Conservation (phyloP, 2,888 invertebrate genomes). For the Hecatera dysodea region DNA sequence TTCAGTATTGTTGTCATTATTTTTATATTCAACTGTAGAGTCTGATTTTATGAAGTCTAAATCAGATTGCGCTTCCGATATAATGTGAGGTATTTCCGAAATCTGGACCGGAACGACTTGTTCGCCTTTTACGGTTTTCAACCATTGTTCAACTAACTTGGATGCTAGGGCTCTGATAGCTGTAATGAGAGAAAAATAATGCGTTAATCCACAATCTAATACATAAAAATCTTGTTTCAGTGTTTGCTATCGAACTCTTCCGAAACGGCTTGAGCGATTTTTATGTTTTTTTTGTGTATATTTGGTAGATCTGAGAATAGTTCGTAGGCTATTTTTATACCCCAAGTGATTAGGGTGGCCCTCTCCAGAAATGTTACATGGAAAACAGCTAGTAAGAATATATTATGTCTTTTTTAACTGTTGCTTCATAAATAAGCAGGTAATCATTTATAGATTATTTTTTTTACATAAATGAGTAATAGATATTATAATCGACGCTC, state of each 20-base stretch:
- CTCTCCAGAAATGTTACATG: too few relatives aligned
- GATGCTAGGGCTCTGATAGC: conserved; percentile 95
- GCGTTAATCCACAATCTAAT: conserved; percentile 14
- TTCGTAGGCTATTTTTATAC: too few relatives aligned
- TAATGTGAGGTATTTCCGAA: conserved; percentile 83
- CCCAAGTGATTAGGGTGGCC: too few relatives aligned
- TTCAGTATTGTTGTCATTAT: conserved; percentile 35
- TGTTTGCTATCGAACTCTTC: too few relatives aligned
- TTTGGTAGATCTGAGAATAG: too few relatives aligned
- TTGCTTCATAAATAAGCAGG: not conserved
- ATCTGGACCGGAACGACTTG: conserved; percentile 86
- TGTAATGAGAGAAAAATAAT: conserved; percentile 84
- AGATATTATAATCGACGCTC: too few relatives aligned
- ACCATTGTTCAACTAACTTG: conserved; percentile 97
- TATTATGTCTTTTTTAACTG: not conserved
- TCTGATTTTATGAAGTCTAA: conserved; percentile 64
- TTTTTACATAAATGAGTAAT: too few relatives aligned
- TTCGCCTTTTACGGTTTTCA: conserved; percentile 96
- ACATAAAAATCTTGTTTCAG: too few relatives aligned
- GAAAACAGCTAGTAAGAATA: too few relatives aligned
- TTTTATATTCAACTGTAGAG: conserved; percentile 43
- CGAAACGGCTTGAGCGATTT: too few relatives aligned
- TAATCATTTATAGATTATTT: too few relatives aligned
- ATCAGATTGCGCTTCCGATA: conserved; percentile 77
- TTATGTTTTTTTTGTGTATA: too few relatives aligned